Evolutionary conservation across 2,888 invertebrate species (phyloP).

Genomic region (Cheilosia grossa): DNA sequence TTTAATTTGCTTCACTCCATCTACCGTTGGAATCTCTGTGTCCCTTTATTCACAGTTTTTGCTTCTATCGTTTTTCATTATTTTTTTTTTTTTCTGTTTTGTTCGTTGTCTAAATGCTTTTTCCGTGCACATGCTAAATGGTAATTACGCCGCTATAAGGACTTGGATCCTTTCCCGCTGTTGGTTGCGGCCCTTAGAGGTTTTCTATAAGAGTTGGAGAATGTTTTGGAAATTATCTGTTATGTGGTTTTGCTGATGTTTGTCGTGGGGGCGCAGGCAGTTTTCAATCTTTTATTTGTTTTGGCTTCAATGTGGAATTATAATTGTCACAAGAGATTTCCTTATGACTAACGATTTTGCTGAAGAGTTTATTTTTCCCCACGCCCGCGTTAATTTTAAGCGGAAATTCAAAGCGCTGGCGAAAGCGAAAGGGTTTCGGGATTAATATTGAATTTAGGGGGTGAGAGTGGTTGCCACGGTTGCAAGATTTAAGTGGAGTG

Average conservation of each 20-base stretch:
- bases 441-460: too few relatives aligned
- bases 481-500: too few relatives aligned
- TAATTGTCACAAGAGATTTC: conserved; percentile 68
- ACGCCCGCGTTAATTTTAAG: conserved; percentile 14
- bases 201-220: conserved; percentile 27
- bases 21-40: conserved; percentile 61
- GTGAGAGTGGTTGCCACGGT: too few relatives aligned
- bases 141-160: conserved; percentile 70
- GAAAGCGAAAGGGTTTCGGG: too few relatives aligned
- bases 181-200: conserved; percentile 37
- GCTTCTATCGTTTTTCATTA: not conserved
- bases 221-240: conserved; percentile 70
- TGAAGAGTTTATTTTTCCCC: not conserved
- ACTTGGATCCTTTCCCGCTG: conserved; percentile 46
- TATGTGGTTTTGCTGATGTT: conserved; percentile 68
- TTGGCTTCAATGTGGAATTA: conserved; percentile 51
- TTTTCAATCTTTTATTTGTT: conserved; percentile 35
- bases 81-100: conserved; percentile 25
- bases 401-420: conserved; percentile 15
- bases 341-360: conserved; percentile 52
- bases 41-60: conserved; percentile 55
- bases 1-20: conserved; percentile 72
- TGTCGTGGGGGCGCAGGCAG: conserved; percentile 2
- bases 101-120: conserved; percentile 52
- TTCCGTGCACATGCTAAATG: conserved; percentile 72